Evolutionary conservation across 2,113 vertebrate genomes (phyloP).

Genomic region (Tetrax tetrax): DNA sequence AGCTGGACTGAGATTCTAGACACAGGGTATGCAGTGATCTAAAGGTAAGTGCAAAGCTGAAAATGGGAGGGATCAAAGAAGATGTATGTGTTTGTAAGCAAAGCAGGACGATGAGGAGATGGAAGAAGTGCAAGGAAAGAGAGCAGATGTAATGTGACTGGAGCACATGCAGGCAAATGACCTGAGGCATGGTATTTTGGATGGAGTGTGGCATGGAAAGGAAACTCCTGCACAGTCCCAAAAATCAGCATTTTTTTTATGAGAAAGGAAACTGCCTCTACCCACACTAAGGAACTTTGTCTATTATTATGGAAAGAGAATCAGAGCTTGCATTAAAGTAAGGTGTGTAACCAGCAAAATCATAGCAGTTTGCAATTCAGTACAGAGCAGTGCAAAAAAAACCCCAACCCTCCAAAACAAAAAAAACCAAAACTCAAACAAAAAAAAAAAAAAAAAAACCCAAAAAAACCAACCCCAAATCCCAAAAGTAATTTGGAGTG

Average conservation of each 20-base stretch:
- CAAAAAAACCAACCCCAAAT: neutral
- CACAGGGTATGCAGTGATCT: neutral
- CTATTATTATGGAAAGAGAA: neutral
- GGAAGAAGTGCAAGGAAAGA: neutral
- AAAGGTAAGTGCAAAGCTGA: neutral
- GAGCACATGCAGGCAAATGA: neutral
- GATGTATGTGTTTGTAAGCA: neutral
- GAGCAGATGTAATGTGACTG: neutral
- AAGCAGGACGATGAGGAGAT: neutral
- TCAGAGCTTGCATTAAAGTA: neutral
- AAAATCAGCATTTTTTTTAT: neutral
- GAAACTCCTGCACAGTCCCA: neutral
- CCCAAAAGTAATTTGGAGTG: neutral
- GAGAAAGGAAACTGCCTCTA: neutral
- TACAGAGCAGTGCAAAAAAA: neutral
- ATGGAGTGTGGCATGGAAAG: neutral
- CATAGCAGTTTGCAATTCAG: neutral
- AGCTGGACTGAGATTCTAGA: neutral
- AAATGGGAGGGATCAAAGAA: neutral
- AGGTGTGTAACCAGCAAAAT: conserved; percentile 1
- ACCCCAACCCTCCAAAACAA: neutral
- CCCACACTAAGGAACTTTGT: neutral
- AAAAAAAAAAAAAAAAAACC: neutral
- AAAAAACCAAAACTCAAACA: neutral
- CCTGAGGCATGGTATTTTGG: neutral